phyloP scores from a whole-genome alignment of 2,888 invertebrate genomes.

The Agonopterix subpropinquella region DNA sequence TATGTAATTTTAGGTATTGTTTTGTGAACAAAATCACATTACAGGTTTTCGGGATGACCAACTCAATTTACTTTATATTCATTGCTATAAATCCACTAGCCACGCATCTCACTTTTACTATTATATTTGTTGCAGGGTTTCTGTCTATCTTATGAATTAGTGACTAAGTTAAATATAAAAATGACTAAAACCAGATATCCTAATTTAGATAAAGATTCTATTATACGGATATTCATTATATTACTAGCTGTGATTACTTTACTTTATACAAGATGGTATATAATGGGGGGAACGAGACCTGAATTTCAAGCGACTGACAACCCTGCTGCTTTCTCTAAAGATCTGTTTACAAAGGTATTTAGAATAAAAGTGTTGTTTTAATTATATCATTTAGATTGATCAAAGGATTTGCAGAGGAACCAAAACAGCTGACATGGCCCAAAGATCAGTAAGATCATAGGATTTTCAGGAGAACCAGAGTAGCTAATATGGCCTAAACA shows the following conservation, averaged over 20 bases:
- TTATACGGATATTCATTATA: constrained; percentile 71
- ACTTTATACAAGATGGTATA: constrained; percentile 79
- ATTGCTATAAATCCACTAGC: too few relatives aligned
- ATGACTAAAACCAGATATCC: constrained; percentile 3
- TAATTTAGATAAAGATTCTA: constrained; percentile 11
- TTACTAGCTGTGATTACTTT: constrained; percentile 66
- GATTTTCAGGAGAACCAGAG: too few relatives aligned
- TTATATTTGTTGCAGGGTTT: constrained; percentile 60
- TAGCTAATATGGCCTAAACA: too few relatives aligned
- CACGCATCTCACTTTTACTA: too few relatives aligned
- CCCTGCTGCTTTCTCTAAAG: constrained; percentile 88
- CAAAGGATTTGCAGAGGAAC: not conserved
- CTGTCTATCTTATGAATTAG: constrained; percentile 82
- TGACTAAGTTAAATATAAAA: constrained; percentile 21
- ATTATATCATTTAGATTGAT: not conserved
- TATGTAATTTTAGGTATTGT: too few relatives aligned
- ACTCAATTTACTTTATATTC: too few relatives aligned
- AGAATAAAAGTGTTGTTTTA: not conserved
- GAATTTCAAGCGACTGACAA: constrained; percentile 92
- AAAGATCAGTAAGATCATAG: too few relatives aligned
- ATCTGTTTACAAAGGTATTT: constrained; percentile 77
- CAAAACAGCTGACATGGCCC: too few relatives aligned
- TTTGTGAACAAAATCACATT: too few relatives aligned
- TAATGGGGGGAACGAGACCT: constrained; percentile 89
- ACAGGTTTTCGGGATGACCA: too few relatives aligned